Evolutionary conservation across 1,140 invertebrate species (phyloP), one percentile per base, ranked within the genome.

Genomic region (Muscidifurax raptorellus): DNA sequence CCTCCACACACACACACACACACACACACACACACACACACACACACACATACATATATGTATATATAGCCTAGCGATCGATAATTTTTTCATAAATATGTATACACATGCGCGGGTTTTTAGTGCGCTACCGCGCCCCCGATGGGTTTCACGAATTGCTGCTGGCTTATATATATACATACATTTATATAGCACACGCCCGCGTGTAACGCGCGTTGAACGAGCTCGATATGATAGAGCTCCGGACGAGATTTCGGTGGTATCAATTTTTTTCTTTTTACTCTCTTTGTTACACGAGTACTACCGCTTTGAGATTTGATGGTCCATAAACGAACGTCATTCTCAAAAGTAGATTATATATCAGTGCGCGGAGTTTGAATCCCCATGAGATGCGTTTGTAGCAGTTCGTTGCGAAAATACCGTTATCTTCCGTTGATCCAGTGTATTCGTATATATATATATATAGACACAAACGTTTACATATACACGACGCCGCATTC

Each of bases 11-110:
- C n/a, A n/a, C n/a, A n/a, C n/a, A n/a, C n/a, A n/a, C n/a, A n/a
- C n/a, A n/a, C n/a, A n/a, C n/a, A n/a, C n/a, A n/a, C n/a, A n/a
- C n/a, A n/a, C n/a, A n/a, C n/a, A n/a, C n/a, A n/a, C n/a, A n/a
- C n/a, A n/a, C n/a, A n/a, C n/a, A n/a, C n/a, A n/a, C n/a, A n/a
- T n/a, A n/a, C n/a, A n/a, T n/a, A n/a, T n/a, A n/a, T n/a, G n/a
- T 36, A 32, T 10, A 36, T 36, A 75, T 67, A 22, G 7, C 27
- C 9, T 47, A 13, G 12, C 32, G 36, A 72, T 71, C 66, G 18
- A 80, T 80, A 71, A 80, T 69, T 72, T 80, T 80, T 80, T 52
- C 79, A 80, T 80, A 71, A 80, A 80, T 80, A 80, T 80, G 79
- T 69, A 72, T 80, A 22, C n/a, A 2, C 40, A 67, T n/a, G n/a